Evolutionary conservation across 2,797 vertebrate genomes (phyloP).

Genomic region (Lophura swinhoii): DNA sequence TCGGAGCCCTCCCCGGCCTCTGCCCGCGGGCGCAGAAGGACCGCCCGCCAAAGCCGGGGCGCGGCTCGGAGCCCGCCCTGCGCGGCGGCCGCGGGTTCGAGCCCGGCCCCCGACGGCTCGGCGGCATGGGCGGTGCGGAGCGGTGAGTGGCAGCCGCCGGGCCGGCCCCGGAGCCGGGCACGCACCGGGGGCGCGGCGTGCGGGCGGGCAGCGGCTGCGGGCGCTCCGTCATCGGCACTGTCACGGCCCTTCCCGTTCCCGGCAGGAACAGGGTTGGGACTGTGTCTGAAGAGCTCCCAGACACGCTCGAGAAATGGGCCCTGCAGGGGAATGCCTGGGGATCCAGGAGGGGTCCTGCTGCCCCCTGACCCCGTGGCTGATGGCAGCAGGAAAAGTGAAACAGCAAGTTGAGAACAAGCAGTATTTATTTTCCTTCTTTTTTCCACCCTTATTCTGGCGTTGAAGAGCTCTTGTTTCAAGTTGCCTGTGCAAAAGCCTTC

Average conservation of each 20-base stretch:
- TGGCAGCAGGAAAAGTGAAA: background rate
- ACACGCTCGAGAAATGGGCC: background rate
- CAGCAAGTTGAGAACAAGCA: too few relatives aligned
- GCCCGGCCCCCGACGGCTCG: background rate
- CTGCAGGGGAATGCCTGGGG: background rate
- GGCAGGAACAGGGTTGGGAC: background rate
- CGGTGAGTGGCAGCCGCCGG: slow-evolving; percentile 24
- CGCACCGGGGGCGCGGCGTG: too few relatives aligned
- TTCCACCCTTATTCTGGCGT: background rate
- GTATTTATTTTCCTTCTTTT: background rate
- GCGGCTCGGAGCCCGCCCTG: background rate
- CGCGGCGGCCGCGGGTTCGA: background rate
- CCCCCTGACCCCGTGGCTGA: background rate
- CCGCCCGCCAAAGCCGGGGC: background rate
- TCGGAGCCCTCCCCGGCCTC: background rate
- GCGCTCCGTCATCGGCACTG: too few relatives aligned
- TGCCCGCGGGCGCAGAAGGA: background rate
- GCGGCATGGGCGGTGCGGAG: background rate
- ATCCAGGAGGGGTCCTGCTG: rapidly evolving
- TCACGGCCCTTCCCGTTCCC: background rate
- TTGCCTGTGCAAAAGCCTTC: background rate
- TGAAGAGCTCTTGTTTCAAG: background rate
- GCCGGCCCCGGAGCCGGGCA: background rate
- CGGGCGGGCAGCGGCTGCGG: too few relatives aligned
- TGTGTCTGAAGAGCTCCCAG: background rate